These are phyloP conservation scores for Onchidella celtica DNA, from an alignment of 2,888 invertebrate species.

Conservation along the genomic window DNA sequence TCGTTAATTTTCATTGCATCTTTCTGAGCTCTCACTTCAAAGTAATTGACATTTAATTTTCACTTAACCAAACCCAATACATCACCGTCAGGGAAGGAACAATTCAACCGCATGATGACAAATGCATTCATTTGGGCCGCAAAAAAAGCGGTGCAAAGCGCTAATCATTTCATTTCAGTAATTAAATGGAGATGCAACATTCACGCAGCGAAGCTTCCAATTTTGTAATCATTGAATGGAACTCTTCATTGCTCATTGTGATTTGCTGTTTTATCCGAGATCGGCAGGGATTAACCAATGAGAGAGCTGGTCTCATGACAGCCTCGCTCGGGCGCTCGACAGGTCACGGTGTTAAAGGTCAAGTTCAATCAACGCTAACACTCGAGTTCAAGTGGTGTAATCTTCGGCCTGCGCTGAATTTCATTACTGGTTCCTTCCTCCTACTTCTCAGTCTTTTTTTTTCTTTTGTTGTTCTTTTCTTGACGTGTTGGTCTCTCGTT, in stretches of 20 bases:
- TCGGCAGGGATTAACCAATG: background rate
- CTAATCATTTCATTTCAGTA: slow-evolving; percentile 26
- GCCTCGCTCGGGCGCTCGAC: slow-evolving; percentile 8
- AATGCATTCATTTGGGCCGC: no score
- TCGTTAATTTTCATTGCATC: no score
- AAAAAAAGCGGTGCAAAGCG: no score
- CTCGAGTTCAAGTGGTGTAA: slow-evolving; percentile 43
- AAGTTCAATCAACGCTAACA: slow-evolving; percentile 32
- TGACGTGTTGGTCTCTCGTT: background rate
- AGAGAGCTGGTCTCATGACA: slow-evolving; percentile 11
- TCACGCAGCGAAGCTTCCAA: background rate
- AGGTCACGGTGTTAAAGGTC: slow-evolving; percentile 36
- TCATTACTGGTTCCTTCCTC: background rate
- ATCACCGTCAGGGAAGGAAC: no score
- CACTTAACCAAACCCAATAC: no score
- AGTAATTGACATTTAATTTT: no score
- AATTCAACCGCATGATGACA: no score
- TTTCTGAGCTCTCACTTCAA: no score
- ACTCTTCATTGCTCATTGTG: background rate
- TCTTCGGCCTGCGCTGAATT: slow-evolving; percentile 11
- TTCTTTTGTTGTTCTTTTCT: background rate
- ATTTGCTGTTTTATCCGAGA: background rate
- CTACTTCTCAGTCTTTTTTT: background rate
- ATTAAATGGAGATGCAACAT: slow-evolving; percentile 35
- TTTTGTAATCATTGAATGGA: background rate